These are phyloP conservation scores for Chloroceryle aenea DNA, from an alignment of 2,113 vertebrate species.

Conservation along the genomic window DNA sequence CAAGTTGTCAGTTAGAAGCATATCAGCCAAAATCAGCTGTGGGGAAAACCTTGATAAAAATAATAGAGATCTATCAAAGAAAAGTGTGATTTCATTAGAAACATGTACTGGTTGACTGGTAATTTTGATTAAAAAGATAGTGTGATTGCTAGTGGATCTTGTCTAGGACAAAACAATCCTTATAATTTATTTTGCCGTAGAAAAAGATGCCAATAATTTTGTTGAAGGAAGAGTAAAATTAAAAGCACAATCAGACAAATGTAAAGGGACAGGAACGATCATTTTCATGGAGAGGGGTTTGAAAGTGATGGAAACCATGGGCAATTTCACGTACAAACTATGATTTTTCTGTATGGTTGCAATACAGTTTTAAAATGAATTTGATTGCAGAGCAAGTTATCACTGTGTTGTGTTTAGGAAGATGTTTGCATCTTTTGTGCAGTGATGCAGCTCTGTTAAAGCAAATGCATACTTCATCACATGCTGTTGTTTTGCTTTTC, in stretches of 20 bases:
- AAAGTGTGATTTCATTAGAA: not conserved
- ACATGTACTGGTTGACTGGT: not conserved
- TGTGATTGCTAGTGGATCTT: conserved; percentile 20
- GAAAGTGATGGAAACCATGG: not conserved
- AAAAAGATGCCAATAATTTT: not conserved
- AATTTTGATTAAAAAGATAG: conserved; percentile 39
- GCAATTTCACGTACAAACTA: not conserved
- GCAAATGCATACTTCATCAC: not conserved
- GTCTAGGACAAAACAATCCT: not conserved
- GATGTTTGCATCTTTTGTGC: not conserved
- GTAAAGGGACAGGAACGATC: not conserved
- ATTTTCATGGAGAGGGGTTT: not conserved
- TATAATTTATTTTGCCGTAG: not conserved
- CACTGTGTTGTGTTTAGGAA: not conserved
- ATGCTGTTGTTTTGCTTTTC: not conserved
- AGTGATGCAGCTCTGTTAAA: not conserved
- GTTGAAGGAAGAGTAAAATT: not conserved
- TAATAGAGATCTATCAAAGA: conserved; percentile 40
- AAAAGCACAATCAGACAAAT: not conserved
- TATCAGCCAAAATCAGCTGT: conserved; percentile 35
- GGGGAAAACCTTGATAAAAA: conserved; percentile 6
- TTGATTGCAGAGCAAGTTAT: not conserved
- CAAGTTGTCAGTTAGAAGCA: conserved; percentile 1
- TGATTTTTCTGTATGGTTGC: not conserved
- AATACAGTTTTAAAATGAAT: not conserved